Evolutionary conservation across 92 coral and sea anemone genomes (phyloP).

Genomic region (Parazoanthus atlanticus): DNA sequence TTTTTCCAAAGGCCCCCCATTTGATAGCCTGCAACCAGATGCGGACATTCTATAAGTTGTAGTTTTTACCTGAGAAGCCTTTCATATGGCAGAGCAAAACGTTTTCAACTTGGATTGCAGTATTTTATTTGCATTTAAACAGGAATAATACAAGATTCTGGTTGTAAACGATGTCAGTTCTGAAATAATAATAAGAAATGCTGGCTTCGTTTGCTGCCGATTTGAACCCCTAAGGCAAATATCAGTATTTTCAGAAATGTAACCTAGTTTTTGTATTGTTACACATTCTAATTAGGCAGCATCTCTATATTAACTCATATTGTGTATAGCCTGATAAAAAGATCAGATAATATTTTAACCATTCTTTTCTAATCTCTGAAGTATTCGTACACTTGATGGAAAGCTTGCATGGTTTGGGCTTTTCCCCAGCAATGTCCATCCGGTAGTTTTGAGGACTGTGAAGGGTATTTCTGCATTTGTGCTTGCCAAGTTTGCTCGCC

Average conservation of each 20-base stretch:
- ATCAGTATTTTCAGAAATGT: neutral
- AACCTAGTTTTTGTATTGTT: constrained; percentile 14
- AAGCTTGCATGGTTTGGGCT: neutral
- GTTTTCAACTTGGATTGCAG: neutral
- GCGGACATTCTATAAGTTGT: neutral
- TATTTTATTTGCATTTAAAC: neutral
- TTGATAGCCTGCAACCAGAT: neutral
- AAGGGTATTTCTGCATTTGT: neutral
- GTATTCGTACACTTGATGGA: neutral
- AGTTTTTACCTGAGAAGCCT: neutral
- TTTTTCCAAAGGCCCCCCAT: neutral
- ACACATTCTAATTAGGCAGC: neutral
- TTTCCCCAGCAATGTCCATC: constrained; percentile 13
- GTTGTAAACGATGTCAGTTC: neutral
- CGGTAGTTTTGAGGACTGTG: constrained; percentile 7
- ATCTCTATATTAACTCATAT: neutral
- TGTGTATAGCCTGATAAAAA: constrained; percentile 16
- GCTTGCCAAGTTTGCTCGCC: neutral
- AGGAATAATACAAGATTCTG: neutral
- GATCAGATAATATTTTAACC: constrained; percentile 17
- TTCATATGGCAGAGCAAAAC: neutral
- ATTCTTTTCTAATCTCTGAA: constrained; percentile 17
- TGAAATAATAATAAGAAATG: neutral
- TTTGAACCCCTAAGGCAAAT: neutral
- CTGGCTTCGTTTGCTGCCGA: neutral